Percentiles rank a stretch among this genome's conserved stretches.
These are phyloP conservation scores for Piprites chloris DNA, from an alignment of 2,113 vertebrate genomes.

Conservation along the genomic window DNA sequence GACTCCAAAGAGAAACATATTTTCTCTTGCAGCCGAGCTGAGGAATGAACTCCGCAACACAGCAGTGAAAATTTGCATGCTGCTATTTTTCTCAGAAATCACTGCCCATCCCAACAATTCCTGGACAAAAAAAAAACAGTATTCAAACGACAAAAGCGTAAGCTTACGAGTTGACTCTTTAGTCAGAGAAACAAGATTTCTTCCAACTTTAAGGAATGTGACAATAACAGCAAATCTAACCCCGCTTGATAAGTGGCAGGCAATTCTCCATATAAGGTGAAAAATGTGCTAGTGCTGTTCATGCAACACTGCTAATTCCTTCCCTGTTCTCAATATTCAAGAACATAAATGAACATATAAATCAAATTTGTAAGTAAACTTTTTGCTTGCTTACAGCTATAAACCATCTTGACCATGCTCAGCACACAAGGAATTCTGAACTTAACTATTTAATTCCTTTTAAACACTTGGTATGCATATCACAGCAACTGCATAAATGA, in stretches of 20 bases:
- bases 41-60: background rate
- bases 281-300: constrained; percentile 68
- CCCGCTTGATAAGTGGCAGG: constrained; percentile 68
- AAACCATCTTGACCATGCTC: background rate
- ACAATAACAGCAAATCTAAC: constrained; percentile 77
- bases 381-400: background rate
- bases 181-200: constrained; percentile 44
- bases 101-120: background rate
- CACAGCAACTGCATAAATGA: background rate
- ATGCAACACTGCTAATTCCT: constrained; percentile 30
- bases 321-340: constrained; percentile 15
- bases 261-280: constrained; percentile 80
- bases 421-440: background rate
- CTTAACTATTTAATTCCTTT: constrained; percentile 16
- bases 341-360: background rate
- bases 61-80: background rate
- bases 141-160: background rate
- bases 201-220: constrained; percentile 69
- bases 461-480: background rate
- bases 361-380: constrained; percentile 8
- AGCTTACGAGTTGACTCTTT: background rate
- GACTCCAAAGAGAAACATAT: background rate
- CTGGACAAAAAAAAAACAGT: background rate
- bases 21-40: background rate
- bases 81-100: background rate